A percentile compares a stretch with the other conserved stretches of the same genome.
These are phyloP conservation scores for Cyanistes caeruleus DNA, from an alignment of 2,113 vertebrate species.

Conservation along the genomic window DNA sequence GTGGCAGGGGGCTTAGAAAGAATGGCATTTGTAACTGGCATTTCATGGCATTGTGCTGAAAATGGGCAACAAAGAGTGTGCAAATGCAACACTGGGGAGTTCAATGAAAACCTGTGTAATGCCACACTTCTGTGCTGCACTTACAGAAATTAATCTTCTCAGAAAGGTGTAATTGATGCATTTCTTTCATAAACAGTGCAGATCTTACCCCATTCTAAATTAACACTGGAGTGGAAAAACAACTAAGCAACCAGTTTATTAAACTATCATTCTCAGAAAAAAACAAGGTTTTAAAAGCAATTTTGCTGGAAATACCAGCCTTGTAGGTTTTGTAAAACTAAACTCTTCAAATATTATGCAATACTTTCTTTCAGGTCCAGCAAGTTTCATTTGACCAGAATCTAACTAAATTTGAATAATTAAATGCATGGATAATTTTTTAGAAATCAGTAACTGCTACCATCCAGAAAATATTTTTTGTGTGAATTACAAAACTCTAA, in stretches of 20 bases:
- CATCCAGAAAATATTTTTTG: neutral
- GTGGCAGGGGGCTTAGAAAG: neutral
- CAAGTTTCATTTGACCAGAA: neutral
- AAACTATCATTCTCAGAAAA: neutral
- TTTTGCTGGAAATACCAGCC: neutral
- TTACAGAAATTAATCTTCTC: neutral
- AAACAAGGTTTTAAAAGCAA: neutral
- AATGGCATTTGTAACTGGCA: neutral
- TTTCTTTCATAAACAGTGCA: neutral
- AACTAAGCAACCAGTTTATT: neutral
- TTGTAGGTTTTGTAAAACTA: neutral
- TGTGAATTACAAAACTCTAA: neutral
- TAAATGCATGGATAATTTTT: neutral
- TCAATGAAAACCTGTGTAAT: neutral
- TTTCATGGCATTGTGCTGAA: neutral
- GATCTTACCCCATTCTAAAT: neutral
- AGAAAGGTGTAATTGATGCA: neutral
- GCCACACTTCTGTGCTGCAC: neutral
- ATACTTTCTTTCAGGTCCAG: neutral
- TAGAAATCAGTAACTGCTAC: neutral
- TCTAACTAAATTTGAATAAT: neutral
- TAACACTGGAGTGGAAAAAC: neutral
- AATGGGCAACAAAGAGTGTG: fast-evolving
- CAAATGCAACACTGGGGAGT: neutral
- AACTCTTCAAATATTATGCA: neutral